Evolutionary conservation across 2,113 vertebrate genomes (phyloP).

Genomic region (Chaetodon auriga): DNA sequence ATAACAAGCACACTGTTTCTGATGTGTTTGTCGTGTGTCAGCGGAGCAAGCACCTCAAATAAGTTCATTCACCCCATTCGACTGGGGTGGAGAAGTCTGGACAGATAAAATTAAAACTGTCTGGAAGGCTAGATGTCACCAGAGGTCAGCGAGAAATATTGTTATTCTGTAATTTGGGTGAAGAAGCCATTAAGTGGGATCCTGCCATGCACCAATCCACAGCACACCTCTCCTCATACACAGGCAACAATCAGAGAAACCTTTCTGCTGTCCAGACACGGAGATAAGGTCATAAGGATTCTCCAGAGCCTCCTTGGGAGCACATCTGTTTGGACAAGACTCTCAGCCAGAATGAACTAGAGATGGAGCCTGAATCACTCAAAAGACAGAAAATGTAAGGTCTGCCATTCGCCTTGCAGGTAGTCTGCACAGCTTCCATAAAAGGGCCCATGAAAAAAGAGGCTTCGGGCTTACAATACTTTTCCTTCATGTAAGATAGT

Average conservation of each 20-base stretch:
- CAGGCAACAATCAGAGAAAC: neutral
- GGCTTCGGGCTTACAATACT: slow-evolving; percentile 10
- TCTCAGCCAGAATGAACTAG: slow-evolving; percentile 23
- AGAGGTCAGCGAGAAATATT: neutral
- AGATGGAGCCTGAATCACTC: slow-evolving; percentile 23
- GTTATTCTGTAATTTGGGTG: neutral
- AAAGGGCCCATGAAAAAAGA: slow-evolving; percentile 22
- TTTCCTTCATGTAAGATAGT: slow-evolving; percentile 21
- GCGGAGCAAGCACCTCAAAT: too few relatives aligned
- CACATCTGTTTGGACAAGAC: slow-evolving; percentile 30
- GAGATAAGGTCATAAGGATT: slow-evolving; percentile 32
- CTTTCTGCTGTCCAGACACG: slow-evolving; percentile 18
- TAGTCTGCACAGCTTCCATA: slow-evolving; percentile 28
- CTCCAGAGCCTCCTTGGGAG: slow-evolving; percentile 15
- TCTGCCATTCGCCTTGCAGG: slow-evolving; percentile 34
- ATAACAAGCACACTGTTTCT: neutral
- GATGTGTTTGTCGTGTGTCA: neutral
- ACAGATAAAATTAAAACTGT: neutral
- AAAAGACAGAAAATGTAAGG: slow-evolving; percentile 3
- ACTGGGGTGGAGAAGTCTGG: neutral
- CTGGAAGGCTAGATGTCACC: neutral
- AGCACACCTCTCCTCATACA: slow-evolving; percentile 3
- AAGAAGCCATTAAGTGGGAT: neutral
- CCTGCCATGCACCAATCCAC: neutral
- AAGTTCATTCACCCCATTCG: neutral